phyloP scores from a whole-genome alignment of 2,113 vertebrate genomes.

The Ursus arctos region DNA sequence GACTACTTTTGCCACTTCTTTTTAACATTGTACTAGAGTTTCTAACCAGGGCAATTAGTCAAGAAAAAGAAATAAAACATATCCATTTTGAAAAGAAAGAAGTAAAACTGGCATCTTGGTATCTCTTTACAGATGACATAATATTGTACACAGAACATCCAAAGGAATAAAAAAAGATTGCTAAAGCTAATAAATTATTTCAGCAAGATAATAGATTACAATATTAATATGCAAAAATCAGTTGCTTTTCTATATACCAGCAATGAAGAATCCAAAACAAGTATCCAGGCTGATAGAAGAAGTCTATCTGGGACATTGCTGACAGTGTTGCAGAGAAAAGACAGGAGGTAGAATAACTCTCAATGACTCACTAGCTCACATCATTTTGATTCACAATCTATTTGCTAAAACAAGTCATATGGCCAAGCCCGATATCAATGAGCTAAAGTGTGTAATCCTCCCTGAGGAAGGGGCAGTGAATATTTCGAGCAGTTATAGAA shows the following conservation, averaged over 20 bases:
- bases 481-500: neutral
- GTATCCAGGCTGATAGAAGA: neutral
- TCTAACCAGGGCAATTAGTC: neutral
- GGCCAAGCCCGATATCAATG: neutral
- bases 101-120: neutral
- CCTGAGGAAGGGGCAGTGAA: neutral
- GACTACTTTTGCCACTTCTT: neutral
- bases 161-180: neutral
- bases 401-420: neutral
- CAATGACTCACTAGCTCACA: neutral
- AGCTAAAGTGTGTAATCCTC: neutral
- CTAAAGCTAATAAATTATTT: conserved; percentile 44
- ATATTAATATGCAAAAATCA: neutral
- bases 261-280: neutral
- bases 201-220: neutral
- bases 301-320: neutral
- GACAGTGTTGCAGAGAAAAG: neutral
- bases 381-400: neutral
- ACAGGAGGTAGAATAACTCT: too few relatives aligned
- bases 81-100: neutral
- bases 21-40: neutral
- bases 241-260: neutral
- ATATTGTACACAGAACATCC: neutral
- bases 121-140: neutral
- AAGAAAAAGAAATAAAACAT: neutral